Percentiles rank a stretch among this genome's conserved stretches.
Conservation (phyloP, 1,140 invertebrate genomes). For the Drosophila bifasciata region DNA sequence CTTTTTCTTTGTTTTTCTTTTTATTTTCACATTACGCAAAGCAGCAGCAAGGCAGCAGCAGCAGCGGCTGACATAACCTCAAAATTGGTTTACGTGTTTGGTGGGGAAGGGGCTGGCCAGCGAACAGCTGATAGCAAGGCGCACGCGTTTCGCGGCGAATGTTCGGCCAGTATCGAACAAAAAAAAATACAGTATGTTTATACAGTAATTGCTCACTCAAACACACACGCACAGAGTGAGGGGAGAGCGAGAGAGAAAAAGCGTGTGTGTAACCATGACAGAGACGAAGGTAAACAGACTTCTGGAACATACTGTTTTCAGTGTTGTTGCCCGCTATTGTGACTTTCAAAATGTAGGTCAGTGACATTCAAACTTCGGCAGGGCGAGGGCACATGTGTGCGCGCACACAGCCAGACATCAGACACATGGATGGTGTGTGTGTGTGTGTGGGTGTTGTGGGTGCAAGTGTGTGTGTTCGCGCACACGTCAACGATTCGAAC, state of each 20-base stretch:
- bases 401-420: constrained; percentile 4
- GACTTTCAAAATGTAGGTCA: constrained; percentile 78
- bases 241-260: not conserved
- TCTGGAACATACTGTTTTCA: constrained; percentile 16
- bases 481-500: not conserved
- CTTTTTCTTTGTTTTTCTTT: not conserved
- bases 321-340: constrained; percentile 33
- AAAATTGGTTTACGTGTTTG: constrained; percentile 21
- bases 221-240: not conserved
- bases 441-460: no score
- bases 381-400: constrained; percentile 33
- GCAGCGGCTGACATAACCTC: constrained; percentile 51
- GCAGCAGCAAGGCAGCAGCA: not conserved
- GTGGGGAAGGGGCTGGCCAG: constrained; percentile 10
- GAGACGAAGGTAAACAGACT: constrained; percentile 5
- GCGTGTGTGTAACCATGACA: no score
- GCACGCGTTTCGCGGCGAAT: constrained; percentile 6
- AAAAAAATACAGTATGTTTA: constrained; percentile 5
- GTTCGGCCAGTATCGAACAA: not conserved
- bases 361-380: constrained; percentile 71
- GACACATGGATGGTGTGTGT: constrained; percentile 1
- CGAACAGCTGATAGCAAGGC: constrained; percentile 40
- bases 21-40: constrained; percentile 69
- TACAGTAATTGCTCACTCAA: not conserved
- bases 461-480: not conserved